Percentiles rank a stretch among this genome's conserved stretches.
Conservation (phyloP, 2,113 vertebrate genomes). For the Cheirogaleus medius region DNA sequence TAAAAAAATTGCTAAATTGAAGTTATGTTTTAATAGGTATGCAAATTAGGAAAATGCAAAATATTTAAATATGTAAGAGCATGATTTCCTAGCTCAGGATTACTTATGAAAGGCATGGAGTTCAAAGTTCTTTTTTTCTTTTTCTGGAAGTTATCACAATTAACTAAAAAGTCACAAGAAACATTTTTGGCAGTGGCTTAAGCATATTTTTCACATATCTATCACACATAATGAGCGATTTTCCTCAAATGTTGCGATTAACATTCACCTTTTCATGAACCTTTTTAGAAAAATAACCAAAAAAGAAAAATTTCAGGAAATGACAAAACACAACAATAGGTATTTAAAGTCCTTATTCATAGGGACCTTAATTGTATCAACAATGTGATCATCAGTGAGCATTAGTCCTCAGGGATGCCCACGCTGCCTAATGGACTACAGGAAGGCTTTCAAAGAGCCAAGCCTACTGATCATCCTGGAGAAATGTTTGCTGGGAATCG, state of each 20-base stretch:
- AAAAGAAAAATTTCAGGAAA: slow-evolving; percentile 62
- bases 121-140: slow-evolving; percentile 51
- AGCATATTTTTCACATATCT: slow-evolving; percentile 59
- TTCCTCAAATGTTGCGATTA: slow-evolving; percentile 68
- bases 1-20: slow-evolving; percentile 17
- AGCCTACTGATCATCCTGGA: neutral
- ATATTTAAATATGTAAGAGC: neutral
- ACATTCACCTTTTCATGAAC: slow-evolving; percentile 74
- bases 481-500: slow-evolving; percentile 35
- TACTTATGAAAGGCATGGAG: slow-evolving; percentile 31
- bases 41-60: slow-evolving; percentile 35
- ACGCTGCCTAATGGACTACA: neutral
- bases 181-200: slow-evolving; percentile 60
- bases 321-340: slow-evolving; percentile 50
- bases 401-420: neutral
- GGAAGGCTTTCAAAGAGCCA: slow-evolving; percentile 30
- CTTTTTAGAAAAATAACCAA: slow-evolving; percentile 60
- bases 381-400: slow-evolving; percentile 1
- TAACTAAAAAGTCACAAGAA: slow-evolving; percentile 58
- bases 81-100: neutral
- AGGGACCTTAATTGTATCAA: slow-evolving; percentile 21
- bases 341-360: slow-evolving; percentile 7
- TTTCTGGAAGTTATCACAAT: slow-evolving; percentile 63
- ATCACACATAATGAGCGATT: slow-evolving; percentile 63
- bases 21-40: slow-evolving; percentile 50